Percentiles rank a stretch among this genome's conserved stretches.
Evolutionary conservation across 2,113 vertebrate genomes (phyloP).

Genomic region (Petaurus breviceps): DNA sequence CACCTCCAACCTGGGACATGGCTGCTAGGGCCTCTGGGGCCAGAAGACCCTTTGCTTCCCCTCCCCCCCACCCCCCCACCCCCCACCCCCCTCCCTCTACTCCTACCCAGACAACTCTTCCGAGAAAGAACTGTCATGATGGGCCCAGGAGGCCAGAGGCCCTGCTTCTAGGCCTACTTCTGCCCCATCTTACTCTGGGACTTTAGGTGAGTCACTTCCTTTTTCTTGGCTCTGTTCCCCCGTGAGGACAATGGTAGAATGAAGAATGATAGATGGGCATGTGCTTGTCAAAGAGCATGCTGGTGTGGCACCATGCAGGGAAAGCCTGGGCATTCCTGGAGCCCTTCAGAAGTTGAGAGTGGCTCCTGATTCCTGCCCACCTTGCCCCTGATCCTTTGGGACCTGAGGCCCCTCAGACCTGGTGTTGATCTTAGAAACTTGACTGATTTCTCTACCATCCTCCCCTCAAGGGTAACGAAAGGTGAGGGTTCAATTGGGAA

Average conservation of each 20-base stretch:
- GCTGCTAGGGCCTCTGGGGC: background rate
- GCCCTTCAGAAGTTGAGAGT: background rate
- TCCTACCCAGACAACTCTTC: background rate
- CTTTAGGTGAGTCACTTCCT: background rate
- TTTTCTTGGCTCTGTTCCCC: background rate
- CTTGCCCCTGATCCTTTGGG: background rate
- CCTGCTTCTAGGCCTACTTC: background rate
- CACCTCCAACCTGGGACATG: background rate
- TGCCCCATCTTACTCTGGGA: background rate
- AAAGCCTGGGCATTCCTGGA: background rate
- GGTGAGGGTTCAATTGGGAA: background rate
- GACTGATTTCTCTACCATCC: background rate
- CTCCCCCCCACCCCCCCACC: too few species aligned
- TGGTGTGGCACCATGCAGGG: background rate
- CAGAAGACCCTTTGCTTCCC: background rate
- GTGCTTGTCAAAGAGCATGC: background rate
- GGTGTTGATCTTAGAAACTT: background rate
- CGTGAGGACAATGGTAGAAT: background rate
- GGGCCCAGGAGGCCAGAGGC: background rate
- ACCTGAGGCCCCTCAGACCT: background rate
- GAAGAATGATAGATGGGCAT: background rate
- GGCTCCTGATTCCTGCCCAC: background rate
- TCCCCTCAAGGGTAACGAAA: background rate
- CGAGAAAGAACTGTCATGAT: background rate
- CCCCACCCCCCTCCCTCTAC: background rate